Evolutionary conservation across 2,797 vertebrate genomes (phyloP).

Genomic region (Scarus forsteni): DNA sequence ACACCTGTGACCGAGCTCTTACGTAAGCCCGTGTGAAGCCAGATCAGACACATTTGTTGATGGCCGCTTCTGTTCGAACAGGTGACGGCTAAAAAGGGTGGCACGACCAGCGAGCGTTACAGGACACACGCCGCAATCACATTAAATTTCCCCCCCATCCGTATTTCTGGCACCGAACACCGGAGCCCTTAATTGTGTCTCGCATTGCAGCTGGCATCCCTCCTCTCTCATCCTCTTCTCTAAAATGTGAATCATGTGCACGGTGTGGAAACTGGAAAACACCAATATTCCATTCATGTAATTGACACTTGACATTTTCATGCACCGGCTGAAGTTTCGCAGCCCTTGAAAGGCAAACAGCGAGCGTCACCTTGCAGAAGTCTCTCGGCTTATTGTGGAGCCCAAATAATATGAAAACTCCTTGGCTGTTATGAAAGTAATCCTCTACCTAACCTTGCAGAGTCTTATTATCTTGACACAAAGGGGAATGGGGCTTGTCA

Average conservation of each 20-base stretch:
- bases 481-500: conserved; percentile 49
- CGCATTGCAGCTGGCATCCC: conserved; percentile 65
- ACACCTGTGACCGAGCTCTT: conserved; percentile 16
- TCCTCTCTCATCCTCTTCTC: conserved; percentile 38
- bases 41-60: conserved; percentile 19
- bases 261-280: conserved; percentile 15
- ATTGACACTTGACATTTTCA: conserved; percentile 68
- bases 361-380: conserved; percentile 23
- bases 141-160: conserved; percentile 67
- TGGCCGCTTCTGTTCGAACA: conserved; percentile 20
- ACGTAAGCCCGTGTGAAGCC: neutral
- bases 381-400: conserved; percentile 5
- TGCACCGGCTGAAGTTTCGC: conserved; percentile 22
- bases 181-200: conserved; percentile 72
- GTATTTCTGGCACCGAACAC: conserved; percentile 60
- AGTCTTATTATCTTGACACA: conserved; percentile 58
- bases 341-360: conserved; percentile 48
- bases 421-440: conserved; percentile 40
- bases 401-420: conserved; percentile 31
- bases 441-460: conserved; percentile 58
- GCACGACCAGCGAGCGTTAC: conserved; percentile 19
- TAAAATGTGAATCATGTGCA: conserved; percentile 33
- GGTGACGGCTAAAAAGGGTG: conserved; percentile 15
- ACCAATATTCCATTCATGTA: conserved; percentile 54
- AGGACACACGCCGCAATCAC: conserved; percentile 38